Base-by-base conservation (phyloP, 1,140 invertebrate genomes). In the Aphis craccivora region DNA sequence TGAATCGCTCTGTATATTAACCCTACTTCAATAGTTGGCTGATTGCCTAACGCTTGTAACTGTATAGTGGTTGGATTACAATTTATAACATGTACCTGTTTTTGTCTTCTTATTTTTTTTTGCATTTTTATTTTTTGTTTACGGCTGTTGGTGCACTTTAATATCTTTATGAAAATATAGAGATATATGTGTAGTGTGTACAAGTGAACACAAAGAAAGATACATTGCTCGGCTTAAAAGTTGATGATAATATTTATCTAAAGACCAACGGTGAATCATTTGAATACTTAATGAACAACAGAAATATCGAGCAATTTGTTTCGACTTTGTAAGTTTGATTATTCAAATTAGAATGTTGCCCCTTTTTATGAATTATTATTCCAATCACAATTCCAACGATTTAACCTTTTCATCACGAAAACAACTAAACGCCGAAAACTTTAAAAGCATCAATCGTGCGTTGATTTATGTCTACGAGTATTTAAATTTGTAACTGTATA, bases 281-380 rank as follows among this genome's bases (percentile, higher is more conserved):
- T 91, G 90, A 91, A 91, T 91, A 91, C 90, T 91, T 91, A 76
- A 91, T 76, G 90, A 91, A 91, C 67, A n/a, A n/a, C 90, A 67
- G 90, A 91, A 91, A 60, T 91, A 91, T 91, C 37, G 55, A 76
- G 60, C 14, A 35, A 67, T 91, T 91, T 67, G 90, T 91, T 91
- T 91, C 53, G 40, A 43, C 35, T 60, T 67, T 43, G 55, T 60
- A 76, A 91, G 90, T 76, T 91, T 60, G 30, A 43, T 91, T 91
- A 91, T 91, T 91, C 90, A 91, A 91, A 91, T 91, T 91, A 91
- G 53, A 48, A 30, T 67, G 18, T 45, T 30, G 90, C 3, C 67
- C 90, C 60, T 76, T 91, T 45, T 25, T 40, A 37, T 14, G 25
- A 89, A 91, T 91, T 91, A 91, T 91, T 91, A 91, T 91, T 91